phyloP scores from a whole-genome alignment of 2,113 vertebrate species.

The Tachuris rubrigastra region DNA sequence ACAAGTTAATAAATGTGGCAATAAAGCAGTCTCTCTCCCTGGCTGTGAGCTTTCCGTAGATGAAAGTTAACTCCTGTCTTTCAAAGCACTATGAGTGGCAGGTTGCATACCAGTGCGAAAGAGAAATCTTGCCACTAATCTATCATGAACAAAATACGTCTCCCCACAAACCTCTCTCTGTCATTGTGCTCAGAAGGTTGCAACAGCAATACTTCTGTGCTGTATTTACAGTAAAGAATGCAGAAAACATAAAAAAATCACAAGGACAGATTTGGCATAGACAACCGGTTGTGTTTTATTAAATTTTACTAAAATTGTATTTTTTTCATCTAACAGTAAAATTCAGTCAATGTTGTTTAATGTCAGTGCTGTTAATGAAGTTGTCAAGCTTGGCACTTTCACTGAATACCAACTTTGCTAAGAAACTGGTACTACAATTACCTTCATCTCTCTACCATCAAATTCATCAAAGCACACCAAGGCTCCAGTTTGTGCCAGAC shows the following conservation, averaged over 20 bases:
- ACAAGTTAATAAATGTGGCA: not conserved
- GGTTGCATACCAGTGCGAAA: not conserved
- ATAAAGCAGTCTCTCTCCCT: slow-evolving; percentile 8
- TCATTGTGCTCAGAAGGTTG: not conserved
- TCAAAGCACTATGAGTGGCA: slow-evolving; percentile 34
- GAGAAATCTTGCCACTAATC: slow-evolving; percentile 31
- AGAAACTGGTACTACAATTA: slow-evolving; percentile 75
- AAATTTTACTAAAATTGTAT: slow-evolving; percentile 60
- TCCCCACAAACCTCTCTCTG: not conserved
- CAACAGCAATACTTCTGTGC: slow-evolving; percentile 24
- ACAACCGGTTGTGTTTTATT: slow-evolving; percentile 35
- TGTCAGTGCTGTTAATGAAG: slow-evolving; percentile 74
- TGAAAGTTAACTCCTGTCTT: slow-evolving; percentile 69
- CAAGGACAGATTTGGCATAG: slow-evolving; percentile 24
- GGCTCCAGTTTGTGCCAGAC: slow-evolving; percentile 61
- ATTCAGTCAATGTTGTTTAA: slow-evolving; percentile 70
- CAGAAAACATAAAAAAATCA: slow-evolving; percentile 10
- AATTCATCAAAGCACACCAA: slow-evolving; percentile 76
- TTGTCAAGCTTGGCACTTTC: slow-evolving; percentile 74
- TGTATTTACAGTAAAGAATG: not conserved
- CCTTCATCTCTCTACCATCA: slow-evolving; percentile 73
- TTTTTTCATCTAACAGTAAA: slow-evolving; percentile 56
- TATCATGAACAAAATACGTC: not conserved
- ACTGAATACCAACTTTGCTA: slow-evolving; percentile 71
- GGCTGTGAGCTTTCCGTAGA: slow-evolving; percentile 39